Base-by-base conservation (phyloP, 1,140 invertebrate species). In the Homalodisca vitripennis region DNA sequence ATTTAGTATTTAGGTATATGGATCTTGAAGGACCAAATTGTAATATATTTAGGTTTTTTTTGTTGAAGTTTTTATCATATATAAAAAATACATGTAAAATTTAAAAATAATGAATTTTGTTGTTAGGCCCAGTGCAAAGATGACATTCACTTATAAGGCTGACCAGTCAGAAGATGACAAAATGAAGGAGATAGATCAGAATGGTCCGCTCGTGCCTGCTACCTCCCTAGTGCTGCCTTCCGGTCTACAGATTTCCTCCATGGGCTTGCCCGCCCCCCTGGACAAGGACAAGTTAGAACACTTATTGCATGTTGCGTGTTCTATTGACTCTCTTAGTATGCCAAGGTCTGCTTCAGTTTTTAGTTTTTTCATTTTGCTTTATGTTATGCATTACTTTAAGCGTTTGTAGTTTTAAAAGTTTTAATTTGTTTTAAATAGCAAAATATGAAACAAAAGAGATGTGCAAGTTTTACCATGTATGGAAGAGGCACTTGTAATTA, bases 231-330 rank as follows among this genome's bases (percentile, higher is more conserved):
- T 74, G 46, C 62, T 79, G 41, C 73, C 74, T 0, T 74, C 72
- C 65, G 78, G 76, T 3, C 73, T 74, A 55, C 72, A 78, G 34
- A 75, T 80, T 20, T 74, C 74, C 20, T 64, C 75, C 0, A 71
- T 75, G 17, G 78, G 76, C 41, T 67, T 80, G 31, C 79, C 79
- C 6, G 41, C 70, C 6, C 71, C 75, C 10, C 62, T 78, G 27
- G 77, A 78, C 29, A 77, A 76, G 70, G 78, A 80, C 67, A 78
- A 76, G 71, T 74, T 81, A 72, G 75, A 77, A 55, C 70, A 75
- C 20, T 76, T 79, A 34, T 71, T 75, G 69, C 69, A 72, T 69
- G 71, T 53, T 66, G 68, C 72, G 69, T 72, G 70, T 65, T 3
- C 68, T 14, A 48, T 66, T 68, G 71, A 31, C 48, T 32, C 24